Evolutionary conservation across 2,888 invertebrate species (phyloP).

Genomic region (Drosophila greeni): DNA sequence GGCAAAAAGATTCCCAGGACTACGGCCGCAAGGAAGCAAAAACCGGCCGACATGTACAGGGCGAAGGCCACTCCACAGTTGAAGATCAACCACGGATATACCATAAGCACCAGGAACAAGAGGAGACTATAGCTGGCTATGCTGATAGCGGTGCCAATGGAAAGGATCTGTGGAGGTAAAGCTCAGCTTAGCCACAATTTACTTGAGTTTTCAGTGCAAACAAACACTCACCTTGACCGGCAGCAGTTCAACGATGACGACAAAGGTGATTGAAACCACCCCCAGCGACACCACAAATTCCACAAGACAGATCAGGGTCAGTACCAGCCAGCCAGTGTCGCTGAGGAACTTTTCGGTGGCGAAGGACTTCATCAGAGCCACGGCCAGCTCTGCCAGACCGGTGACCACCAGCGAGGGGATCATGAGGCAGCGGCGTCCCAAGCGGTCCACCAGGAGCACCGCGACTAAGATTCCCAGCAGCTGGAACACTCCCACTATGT

Average conservation of each 20-base stretch:
- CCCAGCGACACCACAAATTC: slow-evolving; percentile 64
- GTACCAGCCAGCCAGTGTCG: slow-evolving; percentile 62
- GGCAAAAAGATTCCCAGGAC: slow-evolving; percentile 65
- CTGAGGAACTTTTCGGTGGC: slow-evolving; percentile 45
- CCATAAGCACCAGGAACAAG: slow-evolving; percentile 63
- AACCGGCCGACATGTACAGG: slow-evolving; percentile 66
- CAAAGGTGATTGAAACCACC: slow-evolving; percentile 63
- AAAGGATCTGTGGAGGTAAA: slow-evolving; percentile 61
- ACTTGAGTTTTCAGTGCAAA: not conserved
- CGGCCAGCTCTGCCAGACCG: slow-evolving; percentile 55
- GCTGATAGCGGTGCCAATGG: slow-evolving; percentile 64
- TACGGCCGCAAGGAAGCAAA: slow-evolving; percentile 59
- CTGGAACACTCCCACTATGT: slow-evolving; percentile 65
- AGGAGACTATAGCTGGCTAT: slow-evolving; percentile 60
- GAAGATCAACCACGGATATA: slow-evolving; percentile 68
- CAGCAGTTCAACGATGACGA: slow-evolving; percentile 69
- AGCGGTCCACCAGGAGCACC: slow-evolving; percentile 61
- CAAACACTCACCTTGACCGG: slow-evolving; percentile 67
- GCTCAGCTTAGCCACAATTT: not conserved
- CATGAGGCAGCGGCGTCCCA: slow-evolving; percentile 67
- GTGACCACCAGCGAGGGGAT: slow-evolving; percentile 61
- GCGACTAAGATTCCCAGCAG: slow-evolving; percentile 59
- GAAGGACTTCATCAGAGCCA: slow-evolving; percentile 61
- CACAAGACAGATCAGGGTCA: slow-evolving; percentile 61
- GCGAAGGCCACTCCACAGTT: slow-evolving; percentile 58